Conservation (phyloP, 2,888 invertebrate species). For the Chymomyza amoena region DNA sequence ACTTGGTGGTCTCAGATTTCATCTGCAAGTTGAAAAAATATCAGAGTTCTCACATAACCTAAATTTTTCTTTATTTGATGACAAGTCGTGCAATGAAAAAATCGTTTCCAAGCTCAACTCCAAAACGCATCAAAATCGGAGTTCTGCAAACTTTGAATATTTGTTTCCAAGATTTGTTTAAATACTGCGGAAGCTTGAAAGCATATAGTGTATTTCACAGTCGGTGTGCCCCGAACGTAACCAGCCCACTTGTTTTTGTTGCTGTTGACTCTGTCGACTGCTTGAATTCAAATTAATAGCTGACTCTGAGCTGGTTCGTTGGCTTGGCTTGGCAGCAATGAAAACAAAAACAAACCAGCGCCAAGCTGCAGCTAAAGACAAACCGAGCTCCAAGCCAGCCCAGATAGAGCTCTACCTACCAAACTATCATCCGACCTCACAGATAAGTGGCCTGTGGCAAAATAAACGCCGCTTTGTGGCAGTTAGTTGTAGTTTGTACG, state of each 20-base stretch:
- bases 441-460: slow-evolving; percentile 72
- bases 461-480: slow-evolving; percentile 72
- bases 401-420: background rate
- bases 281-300: slow-evolving; percentile 77
- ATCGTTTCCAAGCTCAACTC: too few relatives aligned
- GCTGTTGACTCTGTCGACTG: slow-evolving; percentile 56
- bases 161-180: too few relatives aligned
- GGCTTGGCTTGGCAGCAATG: slow-evolving; percentile 46
- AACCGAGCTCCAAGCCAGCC: slow-evolving; percentile 33
- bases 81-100: too few relatives aligned
- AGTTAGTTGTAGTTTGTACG: slow-evolving; percentile 66
- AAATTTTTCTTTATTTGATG: too few relatives aligned
- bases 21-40: too few relatives aligned
- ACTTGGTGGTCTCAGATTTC: too few relatives aligned
- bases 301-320: slow-evolving; percentile 26
- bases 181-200: too few relatives aligned
- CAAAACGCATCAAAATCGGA: too few relatives aligned
- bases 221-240: too few relatives aligned
- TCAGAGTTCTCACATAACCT: too few relatives aligned
- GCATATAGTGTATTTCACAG: too few relatives aligned
- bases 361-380: background rate
- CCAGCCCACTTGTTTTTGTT: slow-evolving; percentile 3
- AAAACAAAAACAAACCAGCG: slow-evolving; percentile 59
- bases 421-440: slow-evolving; percentile 47
- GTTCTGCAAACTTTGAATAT: too few relatives aligned